These are phyloP conservation scores for Gambusia holbrooki DNA, from an alignment of 2,113 vertebrate species.

Conservation along the genomic window DNA sequence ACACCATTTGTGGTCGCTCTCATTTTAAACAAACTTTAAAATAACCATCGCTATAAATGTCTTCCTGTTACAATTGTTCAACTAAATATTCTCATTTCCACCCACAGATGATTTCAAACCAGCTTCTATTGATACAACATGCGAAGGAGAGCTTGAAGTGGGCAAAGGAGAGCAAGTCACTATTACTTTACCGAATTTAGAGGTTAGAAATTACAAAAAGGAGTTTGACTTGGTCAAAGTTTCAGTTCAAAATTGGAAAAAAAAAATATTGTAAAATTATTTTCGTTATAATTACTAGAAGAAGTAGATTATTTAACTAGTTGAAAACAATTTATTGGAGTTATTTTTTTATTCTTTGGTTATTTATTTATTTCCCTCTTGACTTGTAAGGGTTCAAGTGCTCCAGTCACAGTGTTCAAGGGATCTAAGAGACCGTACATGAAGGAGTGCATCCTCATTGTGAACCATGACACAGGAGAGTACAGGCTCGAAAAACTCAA, in stretches of 20 bases:
- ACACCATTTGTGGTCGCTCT: not conserved
- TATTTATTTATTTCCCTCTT: not conserved
- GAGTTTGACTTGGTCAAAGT: too few species aligned
- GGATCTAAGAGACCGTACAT: constrained; percentile 96
- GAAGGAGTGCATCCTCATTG: constrained; percentile 97
- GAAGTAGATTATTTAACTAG: too few species aligned
- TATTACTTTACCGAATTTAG: constrained; percentile 95
- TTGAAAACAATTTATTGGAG: too few species aligned
- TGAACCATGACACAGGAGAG: constrained; percentile 98
- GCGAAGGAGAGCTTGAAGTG: constrained; percentile 95
- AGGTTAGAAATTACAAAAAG: constrained; percentile 77
- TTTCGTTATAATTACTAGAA: too few species aligned
- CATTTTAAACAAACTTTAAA: not conserved
- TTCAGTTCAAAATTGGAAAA: too few species aligned
- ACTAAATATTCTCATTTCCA: not conserved
- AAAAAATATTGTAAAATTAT: too few species aligned
- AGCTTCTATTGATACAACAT: constrained; percentile 94
- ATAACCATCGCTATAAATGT: not conserved
- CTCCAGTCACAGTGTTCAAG: constrained; percentile 96
- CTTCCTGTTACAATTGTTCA: rapidly evolving
- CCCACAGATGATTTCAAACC: constrained; percentile 97
- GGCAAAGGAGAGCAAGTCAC: constrained; percentile 98
- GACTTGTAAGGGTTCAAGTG: constrained; percentile 86
- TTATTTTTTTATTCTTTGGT: not conserved
- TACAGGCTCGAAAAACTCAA: constrained; percentile 97